Base-by-base conservation (phyloP, 2,797 vertebrate genomes). In the Gambusia yucatana region DNA sequence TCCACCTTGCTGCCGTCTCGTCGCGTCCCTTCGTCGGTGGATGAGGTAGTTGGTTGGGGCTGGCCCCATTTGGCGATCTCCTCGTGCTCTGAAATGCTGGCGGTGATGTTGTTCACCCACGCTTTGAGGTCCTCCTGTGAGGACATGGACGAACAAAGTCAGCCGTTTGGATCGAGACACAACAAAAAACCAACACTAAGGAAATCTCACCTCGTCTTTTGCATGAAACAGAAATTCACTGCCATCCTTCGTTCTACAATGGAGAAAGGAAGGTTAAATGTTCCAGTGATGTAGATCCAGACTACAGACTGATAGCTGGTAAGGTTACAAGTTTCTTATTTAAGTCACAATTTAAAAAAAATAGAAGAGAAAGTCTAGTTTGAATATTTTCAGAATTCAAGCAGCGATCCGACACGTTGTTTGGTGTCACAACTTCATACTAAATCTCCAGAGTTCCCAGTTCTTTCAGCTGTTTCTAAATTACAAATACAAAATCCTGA, bases 161-260 rank as follows among this genome's bases (percentile, higher is more conserved):
- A 86, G 74, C 47, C 14, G 59, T 48, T 22, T 17, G 17, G 4
- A 25, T 44, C n/a, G 4, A 70, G 22, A 28, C 33, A 25, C 7
- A 41, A 44, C 25, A 14, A 44, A 16, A 43, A 70, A 25, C 4
- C 22, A 70, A 70, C 11, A 14, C 25, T 13, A 2, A n/a, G 28
- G 75, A 75, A 10, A 28, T 80, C 95, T 96, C 83, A 98, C 98
- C 97, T 98, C 97, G 78, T 99, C 98, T 95, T 97, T 98, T 87
- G 98, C 97, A 81, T 98, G 98, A 84, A 98, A 97, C 84, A 99
- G 95, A 93, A 97, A 98, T 89, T 98, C 97, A 1, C 96, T 97
- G 69, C 97, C 98, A 0, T 98, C 98, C 67, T 96, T 96, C 44
- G 97, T 98, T 93, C 98, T 99, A 92, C 28, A 87, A 85, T 0